Percentiles rank a stretch among this genome's conserved stretches.
Evolutionary conservation across 2,113 vertebrate species (phyloP).

Genomic region (Cephalopholis sonnerati): DNA sequence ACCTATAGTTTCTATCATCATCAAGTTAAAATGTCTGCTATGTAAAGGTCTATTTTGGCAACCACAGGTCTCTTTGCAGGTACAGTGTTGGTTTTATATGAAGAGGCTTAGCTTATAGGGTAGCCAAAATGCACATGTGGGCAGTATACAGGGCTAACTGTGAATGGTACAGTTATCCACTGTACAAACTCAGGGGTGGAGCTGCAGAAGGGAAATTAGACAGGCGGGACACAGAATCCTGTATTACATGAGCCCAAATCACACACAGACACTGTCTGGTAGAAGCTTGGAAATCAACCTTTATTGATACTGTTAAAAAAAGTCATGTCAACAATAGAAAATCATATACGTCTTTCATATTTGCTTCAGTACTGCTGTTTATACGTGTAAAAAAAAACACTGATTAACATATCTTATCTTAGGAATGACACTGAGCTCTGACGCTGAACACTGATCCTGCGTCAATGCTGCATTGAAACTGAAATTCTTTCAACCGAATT

Average conservation of each 20-base stretch:
- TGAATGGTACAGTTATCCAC: conserved; percentile 23
- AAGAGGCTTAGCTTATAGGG: not conserved
- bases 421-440: not conserved
- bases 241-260: conserved; percentile 2
- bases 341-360: conserved; percentile 74
- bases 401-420: conserved; percentile 55
- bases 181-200: conserved; percentile 19
- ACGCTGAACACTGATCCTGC: conserved; percentile 2
- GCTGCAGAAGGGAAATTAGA: conserved; percentile 1
- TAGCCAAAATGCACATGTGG: not conserved
- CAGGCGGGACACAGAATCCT: not conserved
- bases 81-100: not conserved
- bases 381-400: conserved; percentile 68
- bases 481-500: not conserved
- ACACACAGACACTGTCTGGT: conserved; percentile 18
- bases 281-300: conserved; percentile 83
- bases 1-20: not conserved
- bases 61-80: not conserved
- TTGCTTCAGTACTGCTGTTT: conserved; percentile 77
- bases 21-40: not conserved
- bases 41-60: not conserved
- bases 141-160: conserved; percentile 13
- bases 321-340: conserved; percentile 66
- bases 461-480: not conserved
- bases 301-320: conserved; percentile 84